Base-by-base conservation (phyloP, 2,113 vertebrate species). In the Drymodes brunneopygia region DNA sequence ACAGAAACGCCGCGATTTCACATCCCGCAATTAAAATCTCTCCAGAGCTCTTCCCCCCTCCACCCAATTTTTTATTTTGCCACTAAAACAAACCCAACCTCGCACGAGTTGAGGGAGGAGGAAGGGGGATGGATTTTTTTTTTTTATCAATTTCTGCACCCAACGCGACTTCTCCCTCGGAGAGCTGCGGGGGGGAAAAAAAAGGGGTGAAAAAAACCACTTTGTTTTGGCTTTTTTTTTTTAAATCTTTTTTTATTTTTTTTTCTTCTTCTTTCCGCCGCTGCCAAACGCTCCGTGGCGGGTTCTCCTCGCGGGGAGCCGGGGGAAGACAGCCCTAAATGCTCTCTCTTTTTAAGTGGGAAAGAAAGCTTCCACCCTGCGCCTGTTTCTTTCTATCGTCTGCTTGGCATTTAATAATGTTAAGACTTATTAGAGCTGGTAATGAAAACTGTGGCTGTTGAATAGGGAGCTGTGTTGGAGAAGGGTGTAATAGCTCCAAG, bases 401-500 rank as follows among this genome's bases (percentile, higher is more conserved):
- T 98, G 98, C 98, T 98, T 99, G 98, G 98, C 98, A 98, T 98
- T 99, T 99, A 99, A 99, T 99, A 99, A 99, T 97, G 98, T 99
- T 99, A 99, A 99, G 98, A 99, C 98, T 99, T 99, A 99, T 99
- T 99, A 99, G 98, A 99, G 98, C 98, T 98, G 97, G 98, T 99
- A 98, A 98, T 99, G 99, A 98, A 99, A 98, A 98, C 98, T 98
- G 97, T 95, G 98, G 91, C 96, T 97, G 97, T 97, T 99, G 99
- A 99, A 99, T 99, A 98, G 98, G 98, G 98, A 98, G 97, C 98
- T 98, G 98, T 99, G 99, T 98, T 98, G 98, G 97, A 98, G 98
- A 98, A 98, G 98, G 98, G 98, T 99, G 99, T 99, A 98, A 99
- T 99, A 98, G 99, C 99, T 99, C 96, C 97, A 97, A 98, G 99